phyloP scores from a whole-genome alignment of 2,113 vertebrate species.

The Tychaedon coryphoeus region DNA sequence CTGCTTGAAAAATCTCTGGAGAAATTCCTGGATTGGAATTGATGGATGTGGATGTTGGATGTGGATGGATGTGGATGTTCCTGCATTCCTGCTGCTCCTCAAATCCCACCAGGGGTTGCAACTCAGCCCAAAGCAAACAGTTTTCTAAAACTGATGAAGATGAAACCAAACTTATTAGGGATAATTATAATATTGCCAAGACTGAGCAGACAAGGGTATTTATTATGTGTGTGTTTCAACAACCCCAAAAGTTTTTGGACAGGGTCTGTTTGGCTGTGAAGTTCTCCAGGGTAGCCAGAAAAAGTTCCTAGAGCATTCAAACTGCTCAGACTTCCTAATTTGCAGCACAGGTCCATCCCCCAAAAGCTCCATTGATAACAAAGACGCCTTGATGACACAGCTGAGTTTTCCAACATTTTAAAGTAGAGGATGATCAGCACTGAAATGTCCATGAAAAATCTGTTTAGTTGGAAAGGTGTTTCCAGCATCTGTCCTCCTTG shows the following conservation, averaged over 20 bases:
- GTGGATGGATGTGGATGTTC: background rate
- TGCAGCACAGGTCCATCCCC: background rate
- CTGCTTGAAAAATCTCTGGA: background rate
- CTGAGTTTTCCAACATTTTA: background rate
- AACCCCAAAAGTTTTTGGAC: background rate
- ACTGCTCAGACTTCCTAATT: background rate
- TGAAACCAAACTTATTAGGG: background rate
- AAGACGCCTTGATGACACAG: background rate
- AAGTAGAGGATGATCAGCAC: background rate
- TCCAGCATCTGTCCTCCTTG: background rate
- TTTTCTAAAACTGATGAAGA: background rate
- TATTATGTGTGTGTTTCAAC: background rate
- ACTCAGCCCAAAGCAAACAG: background rate
- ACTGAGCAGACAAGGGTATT: background rate
- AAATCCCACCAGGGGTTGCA: background rate
- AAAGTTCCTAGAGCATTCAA: background rate
- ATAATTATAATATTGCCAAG: background rate
- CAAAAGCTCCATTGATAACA: background rate
- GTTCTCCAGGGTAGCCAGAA: background rate
- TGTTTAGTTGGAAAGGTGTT: background rate
- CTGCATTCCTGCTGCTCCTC: background rate
- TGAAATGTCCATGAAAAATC: accelerated
- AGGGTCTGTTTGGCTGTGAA: background rate
- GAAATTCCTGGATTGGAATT: background rate
- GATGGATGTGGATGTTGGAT: background rate